phyloP scores from a whole-genome alignment of 2,113 vertebrate genomes.

The Oxyura jamaicensis region DNA sequence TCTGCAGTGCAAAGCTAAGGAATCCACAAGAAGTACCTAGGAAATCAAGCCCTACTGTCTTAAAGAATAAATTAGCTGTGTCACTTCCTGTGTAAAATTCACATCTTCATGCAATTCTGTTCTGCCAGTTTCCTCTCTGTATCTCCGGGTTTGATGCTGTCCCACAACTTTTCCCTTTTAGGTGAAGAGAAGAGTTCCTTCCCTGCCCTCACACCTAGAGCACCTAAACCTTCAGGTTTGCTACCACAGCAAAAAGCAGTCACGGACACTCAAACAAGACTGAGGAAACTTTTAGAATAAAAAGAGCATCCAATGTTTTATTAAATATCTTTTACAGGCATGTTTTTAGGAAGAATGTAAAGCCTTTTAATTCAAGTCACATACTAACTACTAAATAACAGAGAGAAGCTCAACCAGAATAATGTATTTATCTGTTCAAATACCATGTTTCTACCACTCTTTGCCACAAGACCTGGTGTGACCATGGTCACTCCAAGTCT shows the following conservation, averaged over 20 bases:
- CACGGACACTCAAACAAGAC: neutral
- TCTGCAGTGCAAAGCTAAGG: neutral
- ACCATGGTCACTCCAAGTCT: neutral
- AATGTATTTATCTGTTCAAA: neutral
- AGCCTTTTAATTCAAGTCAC: neutral
- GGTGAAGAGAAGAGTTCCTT: neutral
- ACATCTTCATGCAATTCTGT: neutral
- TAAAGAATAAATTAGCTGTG: neutral
- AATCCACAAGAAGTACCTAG: neutral
- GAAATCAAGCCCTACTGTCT: neutral
- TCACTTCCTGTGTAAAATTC: neutral
- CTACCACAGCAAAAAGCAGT: neutral
- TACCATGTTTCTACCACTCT: neutral
- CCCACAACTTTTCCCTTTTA: neutral
- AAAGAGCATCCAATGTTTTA: neutral
- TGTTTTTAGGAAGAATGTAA: neutral
- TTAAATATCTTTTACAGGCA: neutral
- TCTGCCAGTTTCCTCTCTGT: neutral
- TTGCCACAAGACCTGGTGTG: neutral
- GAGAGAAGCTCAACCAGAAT: neutral
- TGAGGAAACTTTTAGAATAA: neutral
- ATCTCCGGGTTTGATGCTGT: neutral
- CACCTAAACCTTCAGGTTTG: neutral
- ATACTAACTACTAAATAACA: neutral
- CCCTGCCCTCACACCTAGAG: fast-evolving